A percentile compares a stretch with the other conserved stretches of the same genome.
Conservation (phyloP, 2,113 vertebrate species). For the Sinosuthora webbiana region DNA sequence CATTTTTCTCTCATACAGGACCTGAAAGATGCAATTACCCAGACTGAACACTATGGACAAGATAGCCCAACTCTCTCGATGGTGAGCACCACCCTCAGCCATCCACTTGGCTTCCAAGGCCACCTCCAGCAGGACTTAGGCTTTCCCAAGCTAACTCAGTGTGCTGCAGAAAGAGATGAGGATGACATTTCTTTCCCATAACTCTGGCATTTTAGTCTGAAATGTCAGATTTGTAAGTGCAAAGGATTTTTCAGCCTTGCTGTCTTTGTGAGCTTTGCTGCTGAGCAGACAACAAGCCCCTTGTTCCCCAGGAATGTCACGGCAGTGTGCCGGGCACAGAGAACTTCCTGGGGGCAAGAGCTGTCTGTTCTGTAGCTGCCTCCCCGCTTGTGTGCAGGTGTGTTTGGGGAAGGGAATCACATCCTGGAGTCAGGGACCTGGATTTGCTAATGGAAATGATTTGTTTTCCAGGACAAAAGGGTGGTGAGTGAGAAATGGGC, state of each 20-base stretch:
- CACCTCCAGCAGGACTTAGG: constrained; percentile 13
- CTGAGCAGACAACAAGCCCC: constrained; percentile 38
- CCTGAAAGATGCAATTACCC: constrained; percentile 71
- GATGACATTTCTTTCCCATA: constrained; percentile 11
- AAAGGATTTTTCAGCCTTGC: constrained; percentile 16
- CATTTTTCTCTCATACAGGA: constrained; percentile 66
- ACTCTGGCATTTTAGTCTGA: constrained; percentile 56
- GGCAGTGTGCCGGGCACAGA: not conserved
- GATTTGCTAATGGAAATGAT: not conserved
- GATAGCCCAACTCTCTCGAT: constrained; percentile 61
- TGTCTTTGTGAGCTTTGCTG: constrained; percentile 19
- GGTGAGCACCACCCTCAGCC: constrained; percentile 52
- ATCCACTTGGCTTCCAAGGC: constrained; percentile 39
- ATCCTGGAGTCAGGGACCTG: not conserved
- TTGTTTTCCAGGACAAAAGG: constrained; percentile 82
- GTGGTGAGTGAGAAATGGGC: constrained; percentile 83
- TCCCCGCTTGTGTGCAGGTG: not conserved
- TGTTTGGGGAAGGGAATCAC: not conserved
- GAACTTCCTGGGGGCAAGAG: not conserved
- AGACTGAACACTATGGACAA: constrained; percentile 69
- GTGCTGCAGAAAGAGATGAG: constrained; percentile 10
- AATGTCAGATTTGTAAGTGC: constrained; percentile 66
- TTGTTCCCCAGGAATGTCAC: constrained; percentile 22
- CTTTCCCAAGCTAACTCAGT: constrained; percentile 8
- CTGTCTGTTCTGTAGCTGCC: not conserved